Base-by-base conservation (phyloP, 2,113 vertebrate genomes). In the Pantherophis guttatus region DNA sequence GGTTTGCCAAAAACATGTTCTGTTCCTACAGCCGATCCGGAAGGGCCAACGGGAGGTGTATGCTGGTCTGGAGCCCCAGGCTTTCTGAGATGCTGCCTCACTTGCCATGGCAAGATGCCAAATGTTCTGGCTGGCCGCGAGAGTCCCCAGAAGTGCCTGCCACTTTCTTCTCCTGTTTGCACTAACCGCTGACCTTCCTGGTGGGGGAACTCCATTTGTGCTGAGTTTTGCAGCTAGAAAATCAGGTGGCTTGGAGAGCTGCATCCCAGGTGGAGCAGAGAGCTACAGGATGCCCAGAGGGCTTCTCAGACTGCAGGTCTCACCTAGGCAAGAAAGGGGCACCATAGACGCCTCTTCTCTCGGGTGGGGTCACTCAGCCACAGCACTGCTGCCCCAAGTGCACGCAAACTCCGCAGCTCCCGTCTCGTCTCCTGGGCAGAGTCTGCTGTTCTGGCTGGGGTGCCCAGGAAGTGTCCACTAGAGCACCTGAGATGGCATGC, bases 21-120 rank as follows among this genome's bases (percentile, higher is more conserved):
- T 95, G 1, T 94, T 85, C 94, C 94, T 59, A 53, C 89, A 98
- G 98, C 98, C 98, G 86, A 97, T 98, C 97, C 95, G 98, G 54
- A 98, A 98, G 92, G 98, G 97, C 90, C 97, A 98, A 91, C 93
- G 95, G 65, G 98, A 98, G 1, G 87, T 98, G 39, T 98, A 98
- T 0, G 95, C 98, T 0, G 98, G 97, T 19, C 95, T 98, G 97
- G 95, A 95, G 1, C 70, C 96, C 94, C 94, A 97, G 91, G 95
- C 92, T 48, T 8, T 96, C 97, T 98, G 97, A 98, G 9, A 0
- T 1, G 0, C 0, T 0, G 5, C 0, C 1, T 26, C 4, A 3
- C 24, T 8, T 7, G 5, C 50, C 29, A 11, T 8, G 50, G 1
- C 50, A 24, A 92, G 91, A 39, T 11, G 52, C 23, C 9, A 54